Base-by-base conservation (phyloP, 2,113 vertebrate species). In the Noturus placidus region DNA sequence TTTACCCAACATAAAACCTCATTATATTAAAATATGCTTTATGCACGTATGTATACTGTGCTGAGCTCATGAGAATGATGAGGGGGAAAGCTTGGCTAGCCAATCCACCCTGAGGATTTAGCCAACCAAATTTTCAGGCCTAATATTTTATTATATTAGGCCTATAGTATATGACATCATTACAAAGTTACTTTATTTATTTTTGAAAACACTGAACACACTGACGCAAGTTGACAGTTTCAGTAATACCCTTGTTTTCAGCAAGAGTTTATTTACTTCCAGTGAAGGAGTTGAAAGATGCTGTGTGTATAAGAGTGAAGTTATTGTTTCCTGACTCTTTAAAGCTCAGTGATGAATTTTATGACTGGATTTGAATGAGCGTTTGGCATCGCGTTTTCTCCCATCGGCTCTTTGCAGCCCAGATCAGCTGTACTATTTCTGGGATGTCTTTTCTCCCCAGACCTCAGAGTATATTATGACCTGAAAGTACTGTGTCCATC, bases 391-490 rank as follows among this genome's bases (percentile, higher is more conserved):
- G 65, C 30, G 33, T 52, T 79, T 30, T 33, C 52, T 83, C 33
- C 70, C 30, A 33, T 63, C 8, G n/a, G 38, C 76, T 30, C 30
- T 35, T 57, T 46, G 46, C 63, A 84, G 82, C n/a, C 17, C 85
- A 54, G 20, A 72, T 83, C 38, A 72, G 56, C 38, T 38, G 52
- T 63, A 46, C 57, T 63, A 52, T 81, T 76, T 89, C 17, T 15
- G 30, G 89, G 89, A 72, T 84, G 70, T 63, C 67, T 46, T 72
- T 86, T 80, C 81, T 88, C 81, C 76, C 85, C 72, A 65, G 85
- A 87, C 76, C 87, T 86, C 72, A 80, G 65, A 78, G 42, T 85
- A 59, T 87, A 80, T 77, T 33, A 15, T 86, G 86, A 84, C 89
- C 87, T 79, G 82, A 88, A 90, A 89, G 81, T 61, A 67, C 8